Evolutionary conservation across 2,888 invertebrate species (phyloP).

Genomic region (Synanthedon formicaeformis): DNA sequence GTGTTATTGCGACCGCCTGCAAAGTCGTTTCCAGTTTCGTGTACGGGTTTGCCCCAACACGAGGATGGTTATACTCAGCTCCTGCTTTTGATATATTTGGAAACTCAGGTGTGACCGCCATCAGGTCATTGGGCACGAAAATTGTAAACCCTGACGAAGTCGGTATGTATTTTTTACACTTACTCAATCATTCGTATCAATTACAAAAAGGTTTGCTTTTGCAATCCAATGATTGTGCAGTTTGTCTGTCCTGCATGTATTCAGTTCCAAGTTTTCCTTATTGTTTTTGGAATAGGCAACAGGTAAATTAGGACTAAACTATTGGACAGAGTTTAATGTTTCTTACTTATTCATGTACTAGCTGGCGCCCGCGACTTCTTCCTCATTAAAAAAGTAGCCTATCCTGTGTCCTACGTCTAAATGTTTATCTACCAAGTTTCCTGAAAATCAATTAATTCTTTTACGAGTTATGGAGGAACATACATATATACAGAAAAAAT

Average conservation of each 20-base stretch:
- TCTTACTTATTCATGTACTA: no score
- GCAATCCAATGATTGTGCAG: not conserved
- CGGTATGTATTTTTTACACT: slow-evolving; percentile 26
- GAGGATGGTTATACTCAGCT: slow-evolving; percentile 50
- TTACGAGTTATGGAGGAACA: no score
- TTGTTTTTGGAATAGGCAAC: not conserved
- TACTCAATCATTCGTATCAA: not conserved
- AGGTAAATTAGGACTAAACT: no score
- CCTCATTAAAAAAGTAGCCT: no score
- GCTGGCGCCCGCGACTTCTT: no score
- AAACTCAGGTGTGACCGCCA: slow-evolving; percentile 62
- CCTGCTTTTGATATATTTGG: slow-evolving; percentile 64
- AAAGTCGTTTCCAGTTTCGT: slow-evolving; percentile 50
- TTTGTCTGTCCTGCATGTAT: not conserved
- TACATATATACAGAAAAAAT: no score
- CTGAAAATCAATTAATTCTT: no score
- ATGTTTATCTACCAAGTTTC: no score
- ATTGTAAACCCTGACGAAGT: slow-evolving; percentile 64
- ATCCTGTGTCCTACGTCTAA: no score
- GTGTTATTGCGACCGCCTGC: slow-evolving; percentile 55
- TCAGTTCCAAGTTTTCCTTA: not conserved
- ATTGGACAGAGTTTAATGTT: no score
- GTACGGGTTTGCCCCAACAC: slow-evolving; percentile 53
- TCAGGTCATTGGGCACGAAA: slow-evolving; percentile 69
- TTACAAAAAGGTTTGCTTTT: not conserved